Evolutionary conservation across 2,888 invertebrate species (phyloP).

Genomic region (Trichopoda pennipes): DNA sequence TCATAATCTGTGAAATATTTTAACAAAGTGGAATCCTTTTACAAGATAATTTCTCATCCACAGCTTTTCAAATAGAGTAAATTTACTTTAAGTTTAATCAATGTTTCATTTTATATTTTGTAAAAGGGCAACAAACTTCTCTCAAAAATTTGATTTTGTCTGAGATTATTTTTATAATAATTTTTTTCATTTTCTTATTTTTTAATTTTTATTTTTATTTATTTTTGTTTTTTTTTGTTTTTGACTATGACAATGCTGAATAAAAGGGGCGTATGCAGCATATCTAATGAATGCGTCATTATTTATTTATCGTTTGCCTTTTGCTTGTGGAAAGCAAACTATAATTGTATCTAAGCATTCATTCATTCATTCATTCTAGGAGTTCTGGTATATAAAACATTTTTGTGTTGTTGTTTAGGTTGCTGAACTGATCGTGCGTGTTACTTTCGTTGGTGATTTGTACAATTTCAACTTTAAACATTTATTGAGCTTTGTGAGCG

Average conservation of each 20-base stretch:
- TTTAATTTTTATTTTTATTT: not conserved
- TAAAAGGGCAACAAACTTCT: too few species aligned
- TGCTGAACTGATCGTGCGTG: slow-evolving; percentile 66
- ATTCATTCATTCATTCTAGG: slow-evolving; percentile 4
- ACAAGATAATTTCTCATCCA: too few species aligned
- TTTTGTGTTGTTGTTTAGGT: slow-evolving; percentile 51
- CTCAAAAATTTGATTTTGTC: not conserved
- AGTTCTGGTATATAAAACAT: not conserved
- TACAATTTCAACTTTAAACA: slow-evolving; percentile 35
- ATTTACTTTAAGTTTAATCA: too few species aligned
- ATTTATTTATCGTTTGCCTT: slow-evolving; percentile 19
- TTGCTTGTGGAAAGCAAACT: not conserved
- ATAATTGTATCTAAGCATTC: slow-evolving; percentile 1
- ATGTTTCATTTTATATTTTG: too few species aligned
- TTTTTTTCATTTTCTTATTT: not conserved
- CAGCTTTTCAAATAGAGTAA: too few species aligned
- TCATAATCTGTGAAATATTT: too few species aligned
- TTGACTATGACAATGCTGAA: not conserved
- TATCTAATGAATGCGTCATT: slow-evolving; percentile 40
- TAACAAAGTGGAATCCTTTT: too few species aligned
- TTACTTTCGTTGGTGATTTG: slow-evolving; percentile 20
- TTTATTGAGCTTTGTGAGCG: slow-evolving; percentile 41
- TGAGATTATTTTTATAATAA: too few species aligned
- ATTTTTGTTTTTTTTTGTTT: not conserved
- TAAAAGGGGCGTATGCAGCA: slow-evolving; percentile 44